These are phyloP conservation scores for Hydrocynus forskahlii DNA, from an alignment of 2,797 vertebrate genomes.

Conservation along the genomic window DNA sequence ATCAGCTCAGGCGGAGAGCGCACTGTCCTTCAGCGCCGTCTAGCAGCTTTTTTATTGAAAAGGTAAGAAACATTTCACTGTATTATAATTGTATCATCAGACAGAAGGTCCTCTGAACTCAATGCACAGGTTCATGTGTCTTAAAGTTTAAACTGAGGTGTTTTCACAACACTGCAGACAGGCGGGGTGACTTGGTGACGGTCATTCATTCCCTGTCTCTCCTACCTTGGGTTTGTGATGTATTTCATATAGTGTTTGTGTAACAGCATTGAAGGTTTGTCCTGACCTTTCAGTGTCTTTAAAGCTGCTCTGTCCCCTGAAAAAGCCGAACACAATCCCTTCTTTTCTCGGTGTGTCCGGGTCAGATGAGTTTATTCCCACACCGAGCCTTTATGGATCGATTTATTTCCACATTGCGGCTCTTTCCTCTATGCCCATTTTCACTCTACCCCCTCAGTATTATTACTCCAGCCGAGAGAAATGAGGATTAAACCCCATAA, in stretches of 20 bases:
- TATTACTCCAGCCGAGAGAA: not conserved
- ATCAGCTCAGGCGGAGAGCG: not conserved
- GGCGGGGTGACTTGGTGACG: too few species aligned
- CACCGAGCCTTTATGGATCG: not conserved
- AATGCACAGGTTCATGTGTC: not conserved
- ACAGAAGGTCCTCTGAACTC: not conserved
- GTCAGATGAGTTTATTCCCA: not conserved
- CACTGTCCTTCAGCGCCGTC: not conserved
- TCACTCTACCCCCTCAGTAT: not conserved
- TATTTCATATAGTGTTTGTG: not conserved
- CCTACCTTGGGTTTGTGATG: not conserved
- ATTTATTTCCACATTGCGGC: not conserved
- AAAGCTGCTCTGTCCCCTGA: not conserved
- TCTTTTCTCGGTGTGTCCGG: not conserved
- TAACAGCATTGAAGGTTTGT: not conserved
- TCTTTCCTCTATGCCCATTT: not conserved
- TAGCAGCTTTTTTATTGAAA: not conserved
- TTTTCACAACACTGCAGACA: not conserved
- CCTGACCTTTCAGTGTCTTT: not conserved
- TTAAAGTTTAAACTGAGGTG: not conserved
- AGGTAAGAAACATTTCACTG: not conserved
- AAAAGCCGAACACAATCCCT: not conserved
- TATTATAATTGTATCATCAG: too few species aligned
- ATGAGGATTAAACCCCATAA: slow-evolving; percentile 3
- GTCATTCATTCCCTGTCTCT: not conserved